Conservation (phyloP, 35 echinoderm and acorn worm genomes). For the Lytechinus pictus region DNA sequence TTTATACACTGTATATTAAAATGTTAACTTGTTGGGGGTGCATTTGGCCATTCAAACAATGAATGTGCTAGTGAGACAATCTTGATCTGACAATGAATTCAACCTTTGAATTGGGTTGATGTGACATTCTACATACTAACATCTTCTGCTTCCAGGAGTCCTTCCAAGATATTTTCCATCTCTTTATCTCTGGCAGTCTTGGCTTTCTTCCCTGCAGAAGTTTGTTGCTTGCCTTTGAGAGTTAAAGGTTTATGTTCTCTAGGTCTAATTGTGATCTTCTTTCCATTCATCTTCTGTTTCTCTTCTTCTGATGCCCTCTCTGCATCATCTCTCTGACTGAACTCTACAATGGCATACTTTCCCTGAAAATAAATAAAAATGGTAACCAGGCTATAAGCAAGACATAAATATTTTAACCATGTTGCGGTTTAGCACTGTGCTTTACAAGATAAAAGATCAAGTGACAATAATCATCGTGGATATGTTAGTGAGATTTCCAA, state of each 20-base stretch:
- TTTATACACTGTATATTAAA: too few relatives aligned
- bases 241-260: slow-evolving; percentile 54
- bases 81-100: too few relatives aligned
- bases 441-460: too few relatives aligned
- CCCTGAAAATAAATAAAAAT: slow-evolving; percentile 37
- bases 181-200: slow-evolving; percentile 43
- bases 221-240: background rate
- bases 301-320: slow-evolving; percentile 67
- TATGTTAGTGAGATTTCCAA: too few relatives aligned
- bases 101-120: background rate
- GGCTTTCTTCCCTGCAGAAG: slow-evolving; percentile 16
- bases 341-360: slow-evolving; percentile 93
- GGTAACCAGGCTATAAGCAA: too few relatives aligned
- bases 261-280: slow-evolving; percentile 77
- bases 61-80: too few relatives aligned
- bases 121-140: slow-evolving; percentile 19
- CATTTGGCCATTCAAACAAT: too few relatives aligned
- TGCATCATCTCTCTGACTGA: slow-evolving; percentile 63
- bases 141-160: slow-evolving; percentile 25
- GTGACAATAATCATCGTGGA: too few relatives aligned
- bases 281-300: slow-evolving; percentile 80
- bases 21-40: too few relatives aligned
- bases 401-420: too few relatives aligned
- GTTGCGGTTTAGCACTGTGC: too few relatives aligned
- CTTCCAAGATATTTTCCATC: slow-evolving; percentile 30